These are phyloP conservation scores for Ichneumon xanthorius DNA, from an alignment of 2,888 invertebrate genomes.

Conservation along the genomic window DNA sequence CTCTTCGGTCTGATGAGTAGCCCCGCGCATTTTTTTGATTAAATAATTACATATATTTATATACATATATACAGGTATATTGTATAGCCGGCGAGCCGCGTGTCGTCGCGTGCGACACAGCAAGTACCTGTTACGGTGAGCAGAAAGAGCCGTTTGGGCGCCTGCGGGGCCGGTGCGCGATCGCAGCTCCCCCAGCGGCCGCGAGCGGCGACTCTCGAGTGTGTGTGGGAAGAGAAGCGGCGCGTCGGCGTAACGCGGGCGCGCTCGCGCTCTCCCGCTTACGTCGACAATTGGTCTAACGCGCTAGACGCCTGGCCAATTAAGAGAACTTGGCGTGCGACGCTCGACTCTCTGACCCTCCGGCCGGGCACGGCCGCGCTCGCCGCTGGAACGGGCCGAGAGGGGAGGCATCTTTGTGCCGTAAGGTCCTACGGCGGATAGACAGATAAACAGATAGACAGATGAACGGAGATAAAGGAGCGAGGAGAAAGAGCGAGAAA, in stretches of 20 bases:
- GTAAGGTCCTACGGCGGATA: slow-evolving; percentile 18
- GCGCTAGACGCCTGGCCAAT: slow-evolving; percentile 79
- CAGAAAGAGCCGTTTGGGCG: slow-evolving; percentile 29
- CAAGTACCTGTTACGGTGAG: slow-evolving; percentile 36
- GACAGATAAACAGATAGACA: slow-evolving; percentile 30
- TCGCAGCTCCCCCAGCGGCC: slow-evolving; percentile 3
- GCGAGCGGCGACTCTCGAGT: slow-evolving; percentile 51
- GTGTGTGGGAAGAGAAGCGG: slow-evolving; percentile 74
- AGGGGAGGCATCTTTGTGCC: slow-evolving; percentile 13
- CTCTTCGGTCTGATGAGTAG: no score
- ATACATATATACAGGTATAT: background rate
- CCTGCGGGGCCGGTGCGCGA: slow-evolving; percentile 21
- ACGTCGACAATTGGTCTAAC: slow-evolving; percentile 79
- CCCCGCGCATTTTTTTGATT: no score
- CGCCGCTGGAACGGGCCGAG: slow-evolving; percentile 36
- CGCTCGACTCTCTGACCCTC: slow-evolving; percentile 65
- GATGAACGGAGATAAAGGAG: slow-evolving; percentile 23
- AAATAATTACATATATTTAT: background rate
- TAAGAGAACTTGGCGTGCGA: slow-evolving; percentile 73
- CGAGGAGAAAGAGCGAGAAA: slow-evolving; percentile 47
- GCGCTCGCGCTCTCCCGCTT: slow-evolving; percentile 66
- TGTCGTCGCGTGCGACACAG: slow-evolving; percentile 21
- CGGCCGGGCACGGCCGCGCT: slow-evolving; percentile 25
- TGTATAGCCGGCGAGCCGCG: background rate
- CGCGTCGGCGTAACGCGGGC: slow-evolving; percentile 76